Conservation (phyloP, 2,113 vertebrate species). For the Zosterops hypoxanthus region DNA sequence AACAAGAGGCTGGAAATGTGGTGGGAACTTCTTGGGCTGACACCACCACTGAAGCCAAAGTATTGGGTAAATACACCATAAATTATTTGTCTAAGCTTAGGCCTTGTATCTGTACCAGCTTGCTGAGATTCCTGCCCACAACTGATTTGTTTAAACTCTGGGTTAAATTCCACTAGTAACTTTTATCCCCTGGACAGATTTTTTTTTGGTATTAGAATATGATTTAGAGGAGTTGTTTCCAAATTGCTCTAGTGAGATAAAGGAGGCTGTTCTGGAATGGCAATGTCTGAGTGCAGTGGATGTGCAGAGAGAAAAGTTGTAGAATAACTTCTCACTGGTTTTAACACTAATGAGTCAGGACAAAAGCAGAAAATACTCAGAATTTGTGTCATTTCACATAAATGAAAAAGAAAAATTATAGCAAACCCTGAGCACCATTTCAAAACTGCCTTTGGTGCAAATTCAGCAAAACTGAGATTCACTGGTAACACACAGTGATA, state of each 20-base stretch:
- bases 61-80: background rate
- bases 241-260: background rate
- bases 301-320: background rate
- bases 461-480: background rate
- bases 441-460: background rate
- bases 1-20: background rate
- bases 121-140: background rate
- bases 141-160: background rate
- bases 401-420: background rate
- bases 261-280: background rate
- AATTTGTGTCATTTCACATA: background rate
- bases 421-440: background rate
- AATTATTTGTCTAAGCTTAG: background rate
- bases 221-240: background rate
- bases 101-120: background rate
- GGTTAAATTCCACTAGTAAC: background rate
- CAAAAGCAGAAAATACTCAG: background rate
- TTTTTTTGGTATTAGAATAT: background rate
- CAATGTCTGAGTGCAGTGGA: background rate
- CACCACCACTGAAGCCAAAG: background rate
- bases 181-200: background rate
- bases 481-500: background rate
- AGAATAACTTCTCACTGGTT: background rate
- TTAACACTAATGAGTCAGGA: background rate
- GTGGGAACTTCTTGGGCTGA: background rate